phyloP scores from a whole-genome alignment of 2,888 invertebrate genomes.

The Prionchulus punctatus region DNA sequence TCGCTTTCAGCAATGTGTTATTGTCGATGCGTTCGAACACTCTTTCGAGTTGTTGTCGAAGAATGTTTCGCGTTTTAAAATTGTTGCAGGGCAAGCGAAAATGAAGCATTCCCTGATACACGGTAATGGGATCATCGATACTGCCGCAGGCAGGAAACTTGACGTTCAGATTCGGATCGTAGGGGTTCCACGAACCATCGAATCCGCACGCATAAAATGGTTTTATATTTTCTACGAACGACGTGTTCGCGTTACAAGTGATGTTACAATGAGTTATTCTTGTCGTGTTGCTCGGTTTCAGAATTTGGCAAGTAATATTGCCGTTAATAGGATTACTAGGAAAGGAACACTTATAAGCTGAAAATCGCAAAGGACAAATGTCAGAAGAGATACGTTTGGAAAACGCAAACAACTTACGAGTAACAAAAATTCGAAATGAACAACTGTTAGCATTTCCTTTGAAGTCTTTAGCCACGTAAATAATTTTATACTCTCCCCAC shows the following conservation, averaged over 20 bases:
- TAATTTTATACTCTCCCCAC: conserved; percentile 8
- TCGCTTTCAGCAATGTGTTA: too few species aligned
- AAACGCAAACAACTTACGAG: conserved; percentile 2
- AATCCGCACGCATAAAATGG: conserved; percentile 9
- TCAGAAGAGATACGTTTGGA: not conserved
- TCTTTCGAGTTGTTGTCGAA: too few species aligned
- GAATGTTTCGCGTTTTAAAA: too few species aligned
- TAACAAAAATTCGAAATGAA: not conserved
- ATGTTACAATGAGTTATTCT: too few species aligned
- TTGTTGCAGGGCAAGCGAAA: too few species aligned
- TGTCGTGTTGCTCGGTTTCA: not conserved
- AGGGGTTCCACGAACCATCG: conserved; percentile 4
- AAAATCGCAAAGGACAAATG: conserved; percentile 1
- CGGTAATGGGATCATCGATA: too few species aligned
- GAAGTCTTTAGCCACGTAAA: conserved; percentile 4
- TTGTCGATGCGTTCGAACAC: too few species aligned
- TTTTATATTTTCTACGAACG: not conserved
- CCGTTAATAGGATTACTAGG: not conserved
- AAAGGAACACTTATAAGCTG: conserved; percentile 1
- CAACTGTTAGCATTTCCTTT: conserved; percentile 5
- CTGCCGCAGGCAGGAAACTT: conserved; percentile 6
- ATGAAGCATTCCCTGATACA: too few species aligned
- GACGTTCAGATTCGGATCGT: not conserved
- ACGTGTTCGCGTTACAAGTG: not conserved
- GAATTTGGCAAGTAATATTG: not conserved